phyloP scores from a whole-genome alignment of 2,113 vertebrate species.

The Etia nguti region DNA sequence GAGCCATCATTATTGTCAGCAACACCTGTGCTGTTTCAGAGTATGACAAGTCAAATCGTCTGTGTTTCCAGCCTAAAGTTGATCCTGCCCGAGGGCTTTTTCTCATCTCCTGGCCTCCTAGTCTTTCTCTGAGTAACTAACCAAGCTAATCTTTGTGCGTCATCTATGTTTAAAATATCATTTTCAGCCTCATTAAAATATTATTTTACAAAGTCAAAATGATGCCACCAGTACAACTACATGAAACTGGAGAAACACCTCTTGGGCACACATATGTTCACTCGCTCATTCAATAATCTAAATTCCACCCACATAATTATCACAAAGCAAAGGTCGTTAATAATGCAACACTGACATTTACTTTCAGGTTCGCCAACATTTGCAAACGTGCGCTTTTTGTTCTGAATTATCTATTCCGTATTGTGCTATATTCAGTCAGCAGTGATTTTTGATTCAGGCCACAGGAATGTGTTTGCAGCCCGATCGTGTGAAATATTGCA shows the following conservation, averaged over 20 bases:
- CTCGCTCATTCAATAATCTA: not conserved
- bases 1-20: not conserved
- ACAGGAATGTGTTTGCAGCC: not conserved
- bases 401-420: not conserved
- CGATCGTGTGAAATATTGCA: conserved; percentile 31
- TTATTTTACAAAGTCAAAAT: not conserved
- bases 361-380: not conserved
- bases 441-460: conserved; percentile 11
- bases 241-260: not conserved
- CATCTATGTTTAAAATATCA: rapidly evolving
- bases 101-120: not conserved
- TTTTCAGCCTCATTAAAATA: not conserved
- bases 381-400: not conserved
- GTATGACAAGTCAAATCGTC: not conserved
- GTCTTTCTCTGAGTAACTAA: not conserved
- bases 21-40: not conserved
- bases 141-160: not conserved
- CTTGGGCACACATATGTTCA: not conserved
- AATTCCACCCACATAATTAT: conserved; percentile 1
- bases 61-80: not conserved
- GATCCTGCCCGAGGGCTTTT: not conserved
- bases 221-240: not conserved
- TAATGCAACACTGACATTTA: conserved; percentile 18
- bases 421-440: not conserved
- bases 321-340: not conserved